Evolutionary conservation across 2,113 vertebrate species (phyloP).

Genomic region (Periophthalmodon schlosseri): DNA sequence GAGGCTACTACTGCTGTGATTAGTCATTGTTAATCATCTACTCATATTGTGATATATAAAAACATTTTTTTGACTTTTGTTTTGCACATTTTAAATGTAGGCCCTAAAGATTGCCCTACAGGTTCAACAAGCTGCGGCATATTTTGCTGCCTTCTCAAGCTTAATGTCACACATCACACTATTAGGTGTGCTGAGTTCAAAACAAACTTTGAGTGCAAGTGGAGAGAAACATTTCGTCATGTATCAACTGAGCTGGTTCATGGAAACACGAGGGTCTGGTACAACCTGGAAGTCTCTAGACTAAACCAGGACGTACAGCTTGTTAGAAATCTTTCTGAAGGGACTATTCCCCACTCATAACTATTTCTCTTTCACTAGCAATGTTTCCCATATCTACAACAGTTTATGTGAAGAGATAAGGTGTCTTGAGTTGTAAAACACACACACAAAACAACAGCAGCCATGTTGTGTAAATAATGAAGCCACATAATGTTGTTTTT

Average conservation of each 20-base stretch:
- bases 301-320: conserved; percentile 24
- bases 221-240: conserved; percentile 34
- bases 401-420: not conserved
- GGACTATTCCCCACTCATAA: not conserved
- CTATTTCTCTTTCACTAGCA: conserved; percentile 8
- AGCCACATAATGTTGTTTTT: not conserved
- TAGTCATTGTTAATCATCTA: not conserved
- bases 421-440: not conserved
- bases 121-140: conserved; percentile 52
- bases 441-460: not conserved
- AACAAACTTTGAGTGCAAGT: conserved; percentile 43
- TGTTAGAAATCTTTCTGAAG: not conserved
- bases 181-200: conserved; percentile 22
- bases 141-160: conserved; percentile 31
- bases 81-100: conserved; percentile 17
- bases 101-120: conserved; percentile 26
- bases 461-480: not conserved
- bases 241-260: conserved; percentile 31
- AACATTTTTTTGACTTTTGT: conserved; percentile 20
- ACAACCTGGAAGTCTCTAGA: conserved; percentile 4
- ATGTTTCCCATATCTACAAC: not conserved
- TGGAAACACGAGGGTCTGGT: conserved; percentile 36
- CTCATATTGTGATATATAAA: not conserved
- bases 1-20: not conserved
- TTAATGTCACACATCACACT: conserved; percentile 44